phyloP scores from a whole-genome alignment of 1,140 invertebrate genomes.

The Pachyrhynchus sulphureomaculatus region DNA sequence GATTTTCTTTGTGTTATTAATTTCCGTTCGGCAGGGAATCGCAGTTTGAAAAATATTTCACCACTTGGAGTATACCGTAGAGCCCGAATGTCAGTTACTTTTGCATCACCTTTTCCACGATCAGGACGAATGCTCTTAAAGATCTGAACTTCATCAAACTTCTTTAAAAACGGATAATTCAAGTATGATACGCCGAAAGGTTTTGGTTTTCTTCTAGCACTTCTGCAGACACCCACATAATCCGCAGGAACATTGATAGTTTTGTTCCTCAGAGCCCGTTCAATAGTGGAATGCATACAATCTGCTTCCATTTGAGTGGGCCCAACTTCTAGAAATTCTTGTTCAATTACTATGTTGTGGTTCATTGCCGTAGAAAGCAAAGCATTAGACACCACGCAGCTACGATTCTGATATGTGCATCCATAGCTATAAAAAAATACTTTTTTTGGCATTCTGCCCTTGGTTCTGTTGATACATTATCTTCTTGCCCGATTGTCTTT shows the following conservation, averaged over 20 bases:
- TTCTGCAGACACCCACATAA: not conserved
- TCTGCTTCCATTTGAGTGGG: constrained; percentile 13
- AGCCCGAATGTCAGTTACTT: not conserved
- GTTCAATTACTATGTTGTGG: not conserved
- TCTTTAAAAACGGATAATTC: not conserved
- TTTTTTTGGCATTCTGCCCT: no score
- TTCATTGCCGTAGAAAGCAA: constrained; percentile 3
- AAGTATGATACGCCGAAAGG: not conserved
- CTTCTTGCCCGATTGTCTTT: no score
- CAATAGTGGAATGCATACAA: not conserved
- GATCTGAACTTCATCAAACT: not conserved
- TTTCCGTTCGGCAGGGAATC: no score
- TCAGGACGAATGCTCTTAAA: not conserved
- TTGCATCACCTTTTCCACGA: not conserved
- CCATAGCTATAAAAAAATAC: not conserved
- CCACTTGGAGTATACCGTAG: no score
- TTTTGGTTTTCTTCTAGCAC: not conserved
- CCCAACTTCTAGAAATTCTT: constrained; percentile 9
- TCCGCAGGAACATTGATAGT: constrained; percentile 11
- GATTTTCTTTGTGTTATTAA: no score
- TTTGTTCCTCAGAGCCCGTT: not conserved
- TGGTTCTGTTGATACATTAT: no score
- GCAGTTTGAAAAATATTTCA: no score
- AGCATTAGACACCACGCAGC: constrained; percentile 2
- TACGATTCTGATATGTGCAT: constrained; percentile 3